phyloP scores from a whole-genome alignment of 2,113 vertebrate genomes.

The Rallus limicola region DNA sequence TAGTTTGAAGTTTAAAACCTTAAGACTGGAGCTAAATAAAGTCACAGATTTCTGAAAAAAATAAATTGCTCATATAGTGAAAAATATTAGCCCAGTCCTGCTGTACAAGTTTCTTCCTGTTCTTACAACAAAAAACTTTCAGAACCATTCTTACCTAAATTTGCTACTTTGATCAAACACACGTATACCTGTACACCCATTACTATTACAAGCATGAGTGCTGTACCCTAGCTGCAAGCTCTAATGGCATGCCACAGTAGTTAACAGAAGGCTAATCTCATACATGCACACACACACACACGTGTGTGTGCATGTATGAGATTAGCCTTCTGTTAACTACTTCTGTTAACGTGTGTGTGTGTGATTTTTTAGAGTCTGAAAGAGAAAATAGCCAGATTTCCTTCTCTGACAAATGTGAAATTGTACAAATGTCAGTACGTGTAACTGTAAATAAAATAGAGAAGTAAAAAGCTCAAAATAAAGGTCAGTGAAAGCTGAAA shows the following conservation, averaged over 20 bases:
- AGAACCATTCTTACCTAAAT: not conserved
- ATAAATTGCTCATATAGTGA: not conserved
- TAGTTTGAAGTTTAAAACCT: not conserved
- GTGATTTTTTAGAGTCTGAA: conserved; percentile 27
- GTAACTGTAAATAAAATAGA: conserved; percentile 63
- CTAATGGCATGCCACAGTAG: not conserved
- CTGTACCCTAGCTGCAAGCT: not conserved
- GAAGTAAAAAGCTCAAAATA: conserved; percentile 57
- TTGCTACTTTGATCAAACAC: not conserved
- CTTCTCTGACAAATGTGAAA: conserved; percentile 56
- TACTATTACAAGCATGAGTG: not conserved
- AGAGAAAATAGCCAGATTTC: conserved; percentile 48
- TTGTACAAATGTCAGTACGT: conserved; percentile 68
- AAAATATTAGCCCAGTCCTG: not conserved
- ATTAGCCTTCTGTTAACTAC: too few relatives aligned
- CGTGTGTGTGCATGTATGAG: too few relatives aligned
- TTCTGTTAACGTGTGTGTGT: too few relatives aligned
- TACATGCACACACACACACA: not conserved
- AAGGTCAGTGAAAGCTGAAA: conserved; percentile 67
- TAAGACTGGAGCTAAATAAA: not conserved
- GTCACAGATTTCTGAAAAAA: not conserved
- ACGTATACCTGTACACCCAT: accelerated
- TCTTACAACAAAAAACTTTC: not conserved
- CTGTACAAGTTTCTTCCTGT: not conserved
- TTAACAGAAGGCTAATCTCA: not conserved